phyloP scores from a whole-genome alignment of 2,797 vertebrate species.

The Xenentodon cancila region DNA sequence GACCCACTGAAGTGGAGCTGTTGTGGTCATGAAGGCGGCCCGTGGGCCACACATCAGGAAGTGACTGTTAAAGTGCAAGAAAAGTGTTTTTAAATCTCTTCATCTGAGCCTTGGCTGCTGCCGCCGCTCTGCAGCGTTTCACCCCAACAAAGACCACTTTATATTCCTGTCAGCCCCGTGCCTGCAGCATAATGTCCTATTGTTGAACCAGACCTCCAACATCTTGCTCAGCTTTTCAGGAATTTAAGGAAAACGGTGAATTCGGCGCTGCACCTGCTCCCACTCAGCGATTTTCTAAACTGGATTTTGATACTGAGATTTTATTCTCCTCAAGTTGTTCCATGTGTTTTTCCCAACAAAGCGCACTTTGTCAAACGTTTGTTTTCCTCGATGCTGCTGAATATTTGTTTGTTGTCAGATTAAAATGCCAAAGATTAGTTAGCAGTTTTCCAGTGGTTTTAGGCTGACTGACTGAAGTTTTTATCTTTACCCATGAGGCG shows the following conservation, averaged over 20 bases:
- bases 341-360: slow-evolving; percentile 48
- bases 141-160: slow-evolving; percentile 66
- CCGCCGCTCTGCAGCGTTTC: slow-evolving; percentile 49
- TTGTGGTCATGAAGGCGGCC: slow-evolving; percentile 32
- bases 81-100: slow-evolving; percentile 70
- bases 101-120: slow-evolving; percentile 69
- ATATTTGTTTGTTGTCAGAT: slow-evolving; percentile 18
- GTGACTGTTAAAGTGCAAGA: slow-evolving; percentile 45
- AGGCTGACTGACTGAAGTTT: no score
- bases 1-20: slow-evolving; percentile 20
- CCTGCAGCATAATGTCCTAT: slow-evolving; percentile 48
- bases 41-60: slow-evolving; percentile 40
- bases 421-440: not conserved
- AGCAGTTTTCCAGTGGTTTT: no score
- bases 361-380: slow-evolving; percentile 30
- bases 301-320: slow-evolving; percentile 45
- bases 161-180: slow-evolving; percentile 37
- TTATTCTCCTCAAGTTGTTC: slow-evolving; percentile 39
- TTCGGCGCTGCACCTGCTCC: slow-evolving; percentile 48
- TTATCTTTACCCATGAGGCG: no score
- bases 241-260: slow-evolving; percentile 33
- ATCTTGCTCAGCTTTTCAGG: slow-evolving; percentile 40
- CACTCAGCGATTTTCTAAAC: slow-evolving; percentile 39
- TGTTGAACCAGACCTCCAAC: slow-evolving; percentile 46
- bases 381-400: not conserved